Evolutionary conservation across 2,888 invertebrate genomes (phyloP), one percentile per base, ranked within the genome.

Genomic region (Theodoxus fluviatilis): DNA sequence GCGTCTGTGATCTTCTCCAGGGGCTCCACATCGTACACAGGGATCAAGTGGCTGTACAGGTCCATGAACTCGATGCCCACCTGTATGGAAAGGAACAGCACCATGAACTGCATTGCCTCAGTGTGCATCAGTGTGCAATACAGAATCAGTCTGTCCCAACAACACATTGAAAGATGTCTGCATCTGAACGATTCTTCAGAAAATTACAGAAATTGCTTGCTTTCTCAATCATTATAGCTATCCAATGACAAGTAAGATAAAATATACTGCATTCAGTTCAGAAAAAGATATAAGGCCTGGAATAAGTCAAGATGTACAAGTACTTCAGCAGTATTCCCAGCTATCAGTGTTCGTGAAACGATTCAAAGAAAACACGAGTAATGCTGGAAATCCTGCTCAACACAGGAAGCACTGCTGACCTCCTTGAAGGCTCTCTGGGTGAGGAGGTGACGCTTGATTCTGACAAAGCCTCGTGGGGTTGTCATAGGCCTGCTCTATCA

Each of bases 1-100:
- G 99, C 99, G 86, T 99, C 99, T 0, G 99, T 99, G 74, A 99
- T 99, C 89, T 99, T 99, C 88, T 99, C 99, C 69, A 99, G 89
- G 0, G 99, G 99, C 84, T 99, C 99, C 55, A 99, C 98, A 86
- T 99, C 99, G 86, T 99, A 99, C 0, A 99, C 99, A 0, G 99
- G 99, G 75, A 99, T 96, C 74, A 99, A 88, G 85, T 99, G 98
- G 73, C 97, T 98, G 90, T 99, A 99, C 70, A 99, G 90, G 87
- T 99, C 99, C 99, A 99, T 99, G 88, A 99, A 99, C 88, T 99
- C 99, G 82, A 99, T 99, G 57, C 98, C 98, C 71, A 95, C 94
- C 93, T 94, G 81, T n/a, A n/a, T n/a, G n/a, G n/a, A n/a, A n/a
- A n/a, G n/a, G n/a, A n/a, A n/a, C n/a, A n/a, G n/a, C n/a, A n/a